Conservation (phyloP, 2,113 vertebrate species). For the Xiphophorus hellerii region DNA sequence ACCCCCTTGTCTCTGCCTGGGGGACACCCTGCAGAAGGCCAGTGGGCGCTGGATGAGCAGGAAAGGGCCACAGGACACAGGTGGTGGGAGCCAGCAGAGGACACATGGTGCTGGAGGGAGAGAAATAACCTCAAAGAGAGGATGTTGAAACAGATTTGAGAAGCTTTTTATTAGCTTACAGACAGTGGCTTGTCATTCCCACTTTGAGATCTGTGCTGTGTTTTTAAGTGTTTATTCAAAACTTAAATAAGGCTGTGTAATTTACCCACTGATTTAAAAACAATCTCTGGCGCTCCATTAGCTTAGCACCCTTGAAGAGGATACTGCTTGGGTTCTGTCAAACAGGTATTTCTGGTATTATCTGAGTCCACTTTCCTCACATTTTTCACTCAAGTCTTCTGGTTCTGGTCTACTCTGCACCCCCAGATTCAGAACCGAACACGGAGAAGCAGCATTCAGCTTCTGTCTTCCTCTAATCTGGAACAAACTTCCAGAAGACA, state of each 20-base stretch:
- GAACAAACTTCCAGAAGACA: too few species aligned
- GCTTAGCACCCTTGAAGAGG: neutral
- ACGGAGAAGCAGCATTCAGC: too few species aligned
- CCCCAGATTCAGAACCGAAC: too few species aligned
- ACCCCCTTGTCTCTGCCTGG: conserved; percentile 43
- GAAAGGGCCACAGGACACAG: conserved; percentile 72
- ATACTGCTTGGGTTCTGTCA: neutral
- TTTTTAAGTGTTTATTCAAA: neutral
- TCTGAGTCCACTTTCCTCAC: neutral
- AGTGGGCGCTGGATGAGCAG: conserved; percentile 54
- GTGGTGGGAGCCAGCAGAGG: conserved; percentile 56
- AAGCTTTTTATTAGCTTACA: neutral
- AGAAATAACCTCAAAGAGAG: conserved; percentile 35
- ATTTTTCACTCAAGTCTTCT: too few species aligned
- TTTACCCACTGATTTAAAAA: neutral
- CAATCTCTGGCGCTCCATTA: neutral
- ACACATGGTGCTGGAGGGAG: conserved; percentile 59
- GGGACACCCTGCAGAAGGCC: conserved; percentile 63
- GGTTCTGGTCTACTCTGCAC: too few species aligned
- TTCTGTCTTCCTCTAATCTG: too few species aligned
- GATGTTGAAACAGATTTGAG: conserved; percentile 29
- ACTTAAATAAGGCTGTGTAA: neutral
- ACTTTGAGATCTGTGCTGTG: neutral
- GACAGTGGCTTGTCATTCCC: neutral
- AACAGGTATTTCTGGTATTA: neutral